These are phyloP conservation scores for Solea solea DNA, from an alignment of 2,113 vertebrate genomes.

Conservation along the genomic window DNA sequence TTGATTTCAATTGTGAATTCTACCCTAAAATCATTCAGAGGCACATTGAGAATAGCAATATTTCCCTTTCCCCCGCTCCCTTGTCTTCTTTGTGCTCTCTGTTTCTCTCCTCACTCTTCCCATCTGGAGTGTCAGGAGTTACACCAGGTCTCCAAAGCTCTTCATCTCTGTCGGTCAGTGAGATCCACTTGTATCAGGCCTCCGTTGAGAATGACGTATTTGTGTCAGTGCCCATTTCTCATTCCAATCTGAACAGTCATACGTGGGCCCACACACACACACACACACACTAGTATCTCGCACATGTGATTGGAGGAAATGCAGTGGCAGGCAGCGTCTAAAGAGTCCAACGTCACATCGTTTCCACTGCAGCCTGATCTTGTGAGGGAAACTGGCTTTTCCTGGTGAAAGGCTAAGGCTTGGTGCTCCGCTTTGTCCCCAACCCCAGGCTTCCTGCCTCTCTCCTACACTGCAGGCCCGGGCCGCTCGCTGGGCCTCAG, in stretches of 20 bases:
- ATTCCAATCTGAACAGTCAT: slow-evolving; percentile 63
- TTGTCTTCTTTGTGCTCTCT: background rate
- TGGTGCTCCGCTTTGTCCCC: slow-evolving; percentile 57
- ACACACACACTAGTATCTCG: slow-evolving; percentile 28
- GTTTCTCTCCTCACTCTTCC: slow-evolving; percentile 17
- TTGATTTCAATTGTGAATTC: background rate
- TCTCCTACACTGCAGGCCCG: slow-evolving; percentile 45
- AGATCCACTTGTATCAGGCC: slow-evolving; percentile 41
- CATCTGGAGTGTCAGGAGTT: slow-evolving; percentile 33
- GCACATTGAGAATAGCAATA: slow-evolving; percentile 9
- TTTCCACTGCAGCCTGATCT: slow-evolving; percentile 70
- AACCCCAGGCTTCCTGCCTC: slow-evolving; percentile 68
- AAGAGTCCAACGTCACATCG: slow-evolving; percentile 24
- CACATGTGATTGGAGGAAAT: slow-evolving; percentile 56
- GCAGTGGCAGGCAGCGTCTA: slow-evolving; percentile 34
- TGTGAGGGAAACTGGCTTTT: slow-evolving; percentile 73
- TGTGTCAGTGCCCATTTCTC: slow-evolving; percentile 62
- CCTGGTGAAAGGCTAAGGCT: slow-evolving; percentile 65
- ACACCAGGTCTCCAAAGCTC: slow-evolving; percentile 15
- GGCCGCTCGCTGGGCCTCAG: slow-evolving; percentile 62
- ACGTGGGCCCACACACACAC: slow-evolving; percentile 27
- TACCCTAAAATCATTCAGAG: background rate
- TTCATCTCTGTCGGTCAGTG: slow-evolving; percentile 35
- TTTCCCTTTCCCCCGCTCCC: background rate
- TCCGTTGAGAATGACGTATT: slow-evolving; percentile 58